Base-by-base conservation (phyloP, 2,113 vertebrate species). In the Phocoena phocoena region DNA sequence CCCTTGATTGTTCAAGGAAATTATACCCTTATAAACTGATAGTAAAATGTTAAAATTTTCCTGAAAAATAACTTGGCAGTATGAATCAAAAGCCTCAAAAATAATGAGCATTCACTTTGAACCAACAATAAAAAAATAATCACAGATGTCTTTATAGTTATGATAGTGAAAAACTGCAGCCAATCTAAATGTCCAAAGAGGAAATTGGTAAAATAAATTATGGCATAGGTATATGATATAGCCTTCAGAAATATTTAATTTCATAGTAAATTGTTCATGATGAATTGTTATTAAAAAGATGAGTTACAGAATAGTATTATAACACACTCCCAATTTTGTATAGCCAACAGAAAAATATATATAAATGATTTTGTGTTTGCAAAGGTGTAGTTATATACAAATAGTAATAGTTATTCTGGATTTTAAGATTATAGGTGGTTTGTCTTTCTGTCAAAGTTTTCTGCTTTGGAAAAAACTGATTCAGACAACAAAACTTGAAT, bases 401-500 rank as follows among this genome's bases (percentile, higher is more conserved):
- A 41, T 1, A 50, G 25, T 23, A 15, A 63, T 86, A 71, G 0
- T 81, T 67, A 71, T 33, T 36, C 15, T 79, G 17, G 2, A 87
- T 74, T 90, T 94, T 73, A 79, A 92, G 21, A 68, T 73, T 55
- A 13, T 5, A 60, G 14, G 4, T 95, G 2, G 5, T 31, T 90
- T 13, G 2, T 44, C 62, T 90, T 63, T 65, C 47, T 92, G 38
- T 41, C 13, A 84, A 76, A 38, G 31, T 28, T 63, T 79, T 91
- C 13, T 55, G 38, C 38, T 71, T 65, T 55, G 55, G 3, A 44
- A 80, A 82, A 79, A 93, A 26, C 12, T 33, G 20, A 21, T 65
- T 86, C 18, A 53, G 67, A 60, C 14, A 90, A 15, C 73, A 84
- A 93, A 79, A 90, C 65, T 93, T 58, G 67, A 82, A 95, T 73